Percentiles rank a stretch among this genome's conserved stretches.
phyloP scores from a whole-genome alignment of 2,888 invertebrate genomes.

The Metalampra italica region DNA sequence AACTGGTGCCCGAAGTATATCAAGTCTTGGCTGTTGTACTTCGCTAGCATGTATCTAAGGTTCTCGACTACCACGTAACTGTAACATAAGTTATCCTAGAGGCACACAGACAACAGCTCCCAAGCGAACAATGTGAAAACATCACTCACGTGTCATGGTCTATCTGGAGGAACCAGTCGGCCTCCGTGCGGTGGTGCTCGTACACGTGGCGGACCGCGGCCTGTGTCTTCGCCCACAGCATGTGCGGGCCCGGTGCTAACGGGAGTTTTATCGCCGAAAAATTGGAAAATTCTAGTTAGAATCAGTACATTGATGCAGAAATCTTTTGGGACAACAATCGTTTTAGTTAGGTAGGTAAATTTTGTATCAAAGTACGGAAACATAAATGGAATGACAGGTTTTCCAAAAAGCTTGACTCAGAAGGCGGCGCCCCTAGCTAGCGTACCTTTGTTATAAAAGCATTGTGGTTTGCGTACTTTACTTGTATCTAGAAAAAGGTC shows the following conservation, averaged over 20 bases:
- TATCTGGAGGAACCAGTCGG: slow-evolving; percentile 98
- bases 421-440: no score
- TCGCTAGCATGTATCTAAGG: slow-evolving; percentile 90
- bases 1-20: slow-evolving; percentile 95
- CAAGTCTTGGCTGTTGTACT: slow-evolving; percentile 84
- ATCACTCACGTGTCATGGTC: slow-evolving; percentile 97
- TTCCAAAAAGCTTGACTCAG: no score
- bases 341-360: no score
- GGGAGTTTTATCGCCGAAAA: slow-evolving; percentile 91
- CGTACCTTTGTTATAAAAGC: no score
- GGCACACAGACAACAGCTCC: no score
- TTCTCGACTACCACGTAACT: slow-evolving; percentile 97
- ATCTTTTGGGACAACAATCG: no score
- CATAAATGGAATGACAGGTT: no score
- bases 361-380: no score
- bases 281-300: no score
- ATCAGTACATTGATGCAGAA: no score
- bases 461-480: no score
- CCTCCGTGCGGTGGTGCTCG: slow-evolving; percentile 88
- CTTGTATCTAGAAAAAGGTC: no score
- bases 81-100: slow-evolving; percentile 40
- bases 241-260: slow-evolving; percentile 93
- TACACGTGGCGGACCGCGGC: slow-evolving; percentile 94
- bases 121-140: neutral
- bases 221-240: slow-evolving; percentile 98